Evolutionary conservation across 2,113 vertebrate genomes (phyloP), one percentile per base, ranked within the genome.

Genomic region (Plecturocebus donacophilus): DNA sequence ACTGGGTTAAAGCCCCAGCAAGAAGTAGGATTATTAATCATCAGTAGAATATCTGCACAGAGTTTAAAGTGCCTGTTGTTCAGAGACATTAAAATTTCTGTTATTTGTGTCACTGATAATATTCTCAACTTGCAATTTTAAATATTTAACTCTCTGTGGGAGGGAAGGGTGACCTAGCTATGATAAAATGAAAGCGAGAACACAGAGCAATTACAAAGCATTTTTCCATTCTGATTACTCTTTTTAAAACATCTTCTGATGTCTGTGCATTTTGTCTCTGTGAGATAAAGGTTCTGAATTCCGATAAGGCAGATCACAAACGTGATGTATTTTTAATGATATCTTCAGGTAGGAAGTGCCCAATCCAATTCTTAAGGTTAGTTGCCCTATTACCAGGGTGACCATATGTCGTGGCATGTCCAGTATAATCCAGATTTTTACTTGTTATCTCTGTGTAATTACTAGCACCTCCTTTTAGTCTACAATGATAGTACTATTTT

Each of bases 191-290:
- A 91, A 58, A 97, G 64, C 86, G 71, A 68, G 32, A 58, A 73
- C 70, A 81, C 5, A 42, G 52, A 83, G 45, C 9, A 32, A 82
- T 94, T 91, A 93, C 82, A 85, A 97, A 98, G 79, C 76, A 32
- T 87, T 98, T 92, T 96, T 95, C 38, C 66, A 61, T 96, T 25
- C 61, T 93, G 93, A 98, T 98, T 94, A 80, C 8, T 54, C 88
- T 90, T 94, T 32, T 0, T 27, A 56, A 96, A 92, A 76, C 90
- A 61, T 77, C 30, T 96, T 95, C 73, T 94, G 56, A 96, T 91
- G 66, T 88, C 85, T 97, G 42, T 95, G 75, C 91, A 70, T 96
- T 96, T 96, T 97, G 82, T 96, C 58, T 93, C 89, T 93, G 66
- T 87, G 91, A 96, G 79, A 86, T 91, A 96, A 97, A 95, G 68